Conservation (phyloP, 2,888 invertebrate genomes). For the Melieria picta region DNA sequence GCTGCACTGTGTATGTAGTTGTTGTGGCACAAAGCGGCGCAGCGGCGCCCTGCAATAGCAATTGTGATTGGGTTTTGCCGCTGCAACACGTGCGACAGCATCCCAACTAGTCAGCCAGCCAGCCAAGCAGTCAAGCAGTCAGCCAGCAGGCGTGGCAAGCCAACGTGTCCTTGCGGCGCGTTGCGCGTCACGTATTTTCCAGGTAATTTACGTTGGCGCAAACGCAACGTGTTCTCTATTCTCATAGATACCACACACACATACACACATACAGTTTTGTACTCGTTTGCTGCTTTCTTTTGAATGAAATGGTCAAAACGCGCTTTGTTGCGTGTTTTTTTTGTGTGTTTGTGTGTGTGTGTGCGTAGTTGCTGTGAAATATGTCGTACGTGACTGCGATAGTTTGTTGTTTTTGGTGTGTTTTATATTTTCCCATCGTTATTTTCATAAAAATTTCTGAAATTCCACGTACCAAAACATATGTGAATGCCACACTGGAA, state of each 20-base stretch:
- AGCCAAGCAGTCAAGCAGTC: no score
- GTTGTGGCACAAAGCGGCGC: no score
- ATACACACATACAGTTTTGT: constrained; percentile 5
- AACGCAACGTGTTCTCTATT: constrained; percentile 41
- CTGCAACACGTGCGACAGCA: no score
- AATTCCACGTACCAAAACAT: no score
- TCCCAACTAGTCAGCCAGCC: no score
- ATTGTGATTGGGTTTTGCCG: no score
- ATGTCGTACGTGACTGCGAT: not conserved
- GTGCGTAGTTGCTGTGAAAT: not conserved
- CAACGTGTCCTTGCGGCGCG: constrained; percentile 9
- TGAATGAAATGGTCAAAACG: constrained; percentile 1
- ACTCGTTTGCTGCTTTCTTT: not conserved
- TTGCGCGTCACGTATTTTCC: constrained; percentile 61
- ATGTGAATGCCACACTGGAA: no score
- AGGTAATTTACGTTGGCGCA: constrained; percentile 61
- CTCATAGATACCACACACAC: not conserved
- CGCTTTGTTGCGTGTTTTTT: not conserved
- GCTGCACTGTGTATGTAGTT: no score
- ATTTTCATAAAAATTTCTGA: no score
- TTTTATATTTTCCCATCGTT: no score
- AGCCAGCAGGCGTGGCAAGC: constrained; percentile 14
- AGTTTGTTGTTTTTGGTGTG: no score
- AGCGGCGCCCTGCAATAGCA: no score
- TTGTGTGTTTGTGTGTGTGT: not conserved